Evolutionary conservation across 2,888 invertebrate species (phyloP), one percentile per base, ranked within the genome.

Genomic region (Polydrusus tereticollis): DNA sequence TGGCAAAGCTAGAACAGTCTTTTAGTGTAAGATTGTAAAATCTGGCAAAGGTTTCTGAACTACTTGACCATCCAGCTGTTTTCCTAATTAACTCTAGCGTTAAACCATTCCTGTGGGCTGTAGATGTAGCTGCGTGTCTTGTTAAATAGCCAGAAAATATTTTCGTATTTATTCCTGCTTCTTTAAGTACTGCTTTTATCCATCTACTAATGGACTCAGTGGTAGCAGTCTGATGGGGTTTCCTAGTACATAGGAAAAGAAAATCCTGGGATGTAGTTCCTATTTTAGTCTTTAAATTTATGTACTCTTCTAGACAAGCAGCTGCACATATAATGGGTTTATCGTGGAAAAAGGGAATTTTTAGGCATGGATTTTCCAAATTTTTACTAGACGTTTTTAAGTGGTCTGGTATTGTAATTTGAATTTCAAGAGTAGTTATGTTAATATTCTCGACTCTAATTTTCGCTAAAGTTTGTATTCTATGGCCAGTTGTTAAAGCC

Each of bases 401-500:
- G 38, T 43, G 57, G 14, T 62, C 50, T 7, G 43, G n/a, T 50
- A 69, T 58, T 47, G 23, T 36, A 10, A 74, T 71, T 45, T 67
- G 43, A n/a, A 74, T 21, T 20, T 33, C 20, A 26, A 55, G 43
- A 20, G 29, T 29, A 36, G 45, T 10, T 3, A 10, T 18, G 18
- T 38, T 16, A 21, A 74, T 72, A 23, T 72, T 47, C 4, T 26
- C 41, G 14, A 72, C 60, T 29, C 72, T 16, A 12, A 74, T 74
- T 10, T 18, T 33, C 10, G 71, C 47, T 33, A 73, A 60, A 18
- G 73, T 75, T 36, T 73, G 73, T 1, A 75, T 55, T 33, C 73
- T 57, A 20, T 73, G 73, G 23, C 52, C 72, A 0, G 71, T 74
- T 10, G 33, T 41, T 10, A 74, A 26, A 5, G 68, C 64, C 4